Base-by-base conservation (phyloP, 2,113 vertebrate genomes). In the Peromyscus maniculatus region DNA sequence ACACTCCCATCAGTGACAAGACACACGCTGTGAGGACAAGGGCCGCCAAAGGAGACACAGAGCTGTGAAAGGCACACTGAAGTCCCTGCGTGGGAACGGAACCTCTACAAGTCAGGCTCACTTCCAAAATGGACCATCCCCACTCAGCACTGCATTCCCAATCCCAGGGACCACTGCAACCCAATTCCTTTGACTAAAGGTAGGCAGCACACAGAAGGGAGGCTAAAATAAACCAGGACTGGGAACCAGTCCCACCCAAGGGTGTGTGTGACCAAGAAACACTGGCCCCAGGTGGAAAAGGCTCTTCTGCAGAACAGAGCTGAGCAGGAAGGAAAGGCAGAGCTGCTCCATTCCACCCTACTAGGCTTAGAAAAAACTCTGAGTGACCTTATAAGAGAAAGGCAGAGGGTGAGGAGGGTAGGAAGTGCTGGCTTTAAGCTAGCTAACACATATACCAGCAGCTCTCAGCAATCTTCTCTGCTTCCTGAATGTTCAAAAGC, bases 381-480 rank as follows among this genome's bases (percentile, higher is more conserved):
- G 12, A 0, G 3, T 57, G 74, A 66, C 78, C 49, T 46, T 77
- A 19, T 5, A 87, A 43, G 28, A 79, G 31, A 0, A 2, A 12
- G 5, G 39, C 7, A 6, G 28, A 6, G 12, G 4, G 2, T 1
- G 0, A 17, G 2, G 52, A 52, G n/a, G 43, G 7, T 5, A 0
- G 55, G 10, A 3, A 7, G 39, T 3, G 46, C 59, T 3, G 0
- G 26, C n/a, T 24, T 0, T 26, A 24, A 46, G 36, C 16, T 3
- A 9, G 16, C 36, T 4, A 36, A 22, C 49, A 7, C 3, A 4
- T 1, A 1, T 2, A 5, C 1, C 7, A 13, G 22, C 69, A 21
- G 17, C 33, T 11, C 36, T 15, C 21, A 19, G 31, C 46, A 17
- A 7, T 1, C 36, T 31, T 15, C 10, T n/a, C 91, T 5, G 9